Evolutionary conservation across 1,140 invertebrate species (phyloP).

Genomic region (Bombus superbus): DNA sequence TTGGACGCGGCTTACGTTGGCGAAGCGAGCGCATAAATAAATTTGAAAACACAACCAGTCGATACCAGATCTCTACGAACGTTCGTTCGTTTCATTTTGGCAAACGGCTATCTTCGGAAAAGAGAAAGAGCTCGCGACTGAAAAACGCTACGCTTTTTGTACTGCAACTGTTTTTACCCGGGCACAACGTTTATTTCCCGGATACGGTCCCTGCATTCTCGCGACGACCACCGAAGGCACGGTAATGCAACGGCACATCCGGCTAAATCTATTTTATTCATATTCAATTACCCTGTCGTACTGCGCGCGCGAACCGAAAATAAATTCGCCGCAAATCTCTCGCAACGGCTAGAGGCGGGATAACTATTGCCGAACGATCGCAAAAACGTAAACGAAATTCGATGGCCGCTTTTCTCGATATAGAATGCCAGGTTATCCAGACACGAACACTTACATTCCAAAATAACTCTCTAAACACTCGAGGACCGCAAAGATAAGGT

Average conservation of each 20-base stretch:
- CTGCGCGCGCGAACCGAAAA: constrained; percentile 1
- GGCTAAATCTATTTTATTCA: constrained; percentile 50
- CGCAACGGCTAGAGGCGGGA: neutral
- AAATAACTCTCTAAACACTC: constrained; percentile 2
- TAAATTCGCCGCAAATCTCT: constrained; percentile 25
- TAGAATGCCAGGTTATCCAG: constrained; percentile 2
- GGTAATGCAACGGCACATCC: constrained; percentile 37
- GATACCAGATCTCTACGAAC: neutral
- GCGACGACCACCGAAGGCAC: constrained; percentile 17
- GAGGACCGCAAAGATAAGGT: neutral
- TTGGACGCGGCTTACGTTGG: neutral
- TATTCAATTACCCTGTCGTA: constrained; percentile 38
- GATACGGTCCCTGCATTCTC: neutral
- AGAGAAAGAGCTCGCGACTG: neutral
- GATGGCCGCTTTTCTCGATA: neutral
- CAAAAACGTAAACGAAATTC: neutral
- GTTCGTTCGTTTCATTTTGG: neutral
- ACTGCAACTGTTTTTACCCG: neutral
- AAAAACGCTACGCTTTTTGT: neutral
- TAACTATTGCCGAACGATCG: neutral
- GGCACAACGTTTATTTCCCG: constrained; percentile 10
- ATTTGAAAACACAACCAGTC: neutral
- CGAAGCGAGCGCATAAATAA: neutral
- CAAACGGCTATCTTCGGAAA: neutral
- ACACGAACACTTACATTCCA: neutral